These are phyloP conservation scores for Ianthella basta DNA, from an alignment of 37 sponge, comb jelly and placozoan genomes.

Conservation along the genomic window DNA sequence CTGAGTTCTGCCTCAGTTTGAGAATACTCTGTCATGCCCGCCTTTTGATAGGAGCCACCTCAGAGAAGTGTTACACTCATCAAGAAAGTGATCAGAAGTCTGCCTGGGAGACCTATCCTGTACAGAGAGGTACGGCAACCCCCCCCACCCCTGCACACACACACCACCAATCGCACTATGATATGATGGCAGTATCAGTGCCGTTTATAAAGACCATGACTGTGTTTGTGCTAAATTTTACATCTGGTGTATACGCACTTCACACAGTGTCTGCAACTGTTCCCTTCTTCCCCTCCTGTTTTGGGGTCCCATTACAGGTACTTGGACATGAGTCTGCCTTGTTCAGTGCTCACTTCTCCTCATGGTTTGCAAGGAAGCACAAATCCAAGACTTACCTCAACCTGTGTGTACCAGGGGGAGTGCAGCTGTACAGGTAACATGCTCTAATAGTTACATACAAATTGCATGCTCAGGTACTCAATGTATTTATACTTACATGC, in stretches of 20 bases:
- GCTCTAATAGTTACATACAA: no score
- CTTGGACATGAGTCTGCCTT: slow-evolving; percentile 8
- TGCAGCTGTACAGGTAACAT: slow-evolving; percentile 35
- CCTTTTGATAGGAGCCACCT: background rate
- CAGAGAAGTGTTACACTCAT: background rate
- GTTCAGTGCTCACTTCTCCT: slow-evolving; percentile 11
- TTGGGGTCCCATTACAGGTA: background rate
- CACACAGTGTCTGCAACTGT: no score
- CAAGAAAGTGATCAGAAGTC: slow-evolving; percentile 26
- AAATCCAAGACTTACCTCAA: background rate
- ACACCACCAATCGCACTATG: background rate
- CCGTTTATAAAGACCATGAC: no score
- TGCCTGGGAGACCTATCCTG: slow-evolving; percentile 51
- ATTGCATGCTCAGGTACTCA: no score
- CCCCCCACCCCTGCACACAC: slow-evolving; percentile 2
- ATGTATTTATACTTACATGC: no score
- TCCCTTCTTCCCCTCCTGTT: background rate
- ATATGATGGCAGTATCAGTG: no score
- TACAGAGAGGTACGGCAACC: slow-evolving; percentile 49
- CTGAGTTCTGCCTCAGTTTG: no score
- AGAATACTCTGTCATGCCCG: no score
- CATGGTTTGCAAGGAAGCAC: background rate
- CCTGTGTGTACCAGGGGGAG: slow-evolving; percentile 9
- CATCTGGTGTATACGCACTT: no score
- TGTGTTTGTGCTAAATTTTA: no score